Base-by-base conservation (phyloP, 2,113 vertebrate genomes). In the Pitta sordida region DNA sequence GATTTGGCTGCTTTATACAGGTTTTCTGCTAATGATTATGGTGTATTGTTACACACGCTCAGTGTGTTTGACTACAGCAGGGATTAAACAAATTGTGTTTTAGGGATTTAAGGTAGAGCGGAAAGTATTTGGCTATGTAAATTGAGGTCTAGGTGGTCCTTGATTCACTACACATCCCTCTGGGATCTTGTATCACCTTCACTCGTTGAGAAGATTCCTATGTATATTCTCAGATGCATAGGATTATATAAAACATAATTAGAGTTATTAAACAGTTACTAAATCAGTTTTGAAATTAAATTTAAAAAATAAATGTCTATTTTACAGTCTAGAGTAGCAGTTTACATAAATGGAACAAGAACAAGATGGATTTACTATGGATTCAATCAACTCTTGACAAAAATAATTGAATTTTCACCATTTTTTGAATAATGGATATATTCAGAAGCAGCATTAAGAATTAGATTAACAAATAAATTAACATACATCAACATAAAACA, bases 21-120 rank as follows among this genome's bases (percentile, higher is more conserved):
- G 93, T 95, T 83, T 91, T 85, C 75, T 79, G 39, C 64, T 96
- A 96, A 96, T 82, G 73, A 83, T 92, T 96, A 85, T 88, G 71
- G 95, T 39, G 68, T 93, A 97, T 95, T 96, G 82, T 92, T 90
- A 49, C 74, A 87, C 95, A 96, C 55, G 46, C 18, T 92, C 60
- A 29, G 67, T 30, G 48, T 95, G 49, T 95, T 96, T 96, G 89
- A 83, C 81, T 86, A 68, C 52, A 76, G 67, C 70, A 87, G 58
- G 84, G 83, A 94, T 97, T 96, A 97, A 96, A 97, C 90, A 96
- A 96, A 96, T 93, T 91, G 87, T 95, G 71, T 83, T 96, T 87
- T 93, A 89, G 91, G 70, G 92, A 94, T 95, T 94, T 90, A 90
- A 96, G 74, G 29, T 51, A 94, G 91, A 96, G 86, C 86, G 60